Evolutionary conservation across 2,113 vertebrate species (phyloP).

Genomic region (Rhinolophus sinicus): DNA sequence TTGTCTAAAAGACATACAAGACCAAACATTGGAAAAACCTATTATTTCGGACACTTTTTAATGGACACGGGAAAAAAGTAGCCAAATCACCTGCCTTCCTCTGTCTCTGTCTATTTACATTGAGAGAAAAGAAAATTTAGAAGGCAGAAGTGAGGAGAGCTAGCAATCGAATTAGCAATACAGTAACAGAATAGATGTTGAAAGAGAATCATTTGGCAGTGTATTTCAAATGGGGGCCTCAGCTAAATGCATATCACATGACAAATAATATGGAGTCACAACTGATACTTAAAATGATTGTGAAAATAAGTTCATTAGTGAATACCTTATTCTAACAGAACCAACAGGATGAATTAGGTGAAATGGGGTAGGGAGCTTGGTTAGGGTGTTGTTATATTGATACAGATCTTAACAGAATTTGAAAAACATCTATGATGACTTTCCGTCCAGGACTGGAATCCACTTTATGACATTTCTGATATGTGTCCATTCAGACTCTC

Average conservation of each 20-base stretch:
- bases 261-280: background rate
- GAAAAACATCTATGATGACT: background rate
- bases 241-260: background rate
- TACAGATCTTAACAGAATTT: too few species aligned
- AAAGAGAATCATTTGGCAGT: background rate
- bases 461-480: background rate
- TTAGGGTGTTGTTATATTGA: background rate
- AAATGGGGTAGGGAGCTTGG: background rate
- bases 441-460: background rate
- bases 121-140: background rate
- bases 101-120: too few species aligned
- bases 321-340: background rate
- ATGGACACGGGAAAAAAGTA: background rate
- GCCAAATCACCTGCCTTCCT: background rate
- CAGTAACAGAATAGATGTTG: background rate
- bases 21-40: background rate
- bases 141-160: background rate
- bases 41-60: background rate
- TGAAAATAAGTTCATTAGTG: background rate
- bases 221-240: background rate
- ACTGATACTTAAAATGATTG: too few species aligned
- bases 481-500: background rate
- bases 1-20: background rate
- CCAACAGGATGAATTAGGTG: background rate
- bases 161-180: background rate